Base-by-base conservation (phyloP, 2,113 vertebrate species). In the Petromus typicus region DNA sequence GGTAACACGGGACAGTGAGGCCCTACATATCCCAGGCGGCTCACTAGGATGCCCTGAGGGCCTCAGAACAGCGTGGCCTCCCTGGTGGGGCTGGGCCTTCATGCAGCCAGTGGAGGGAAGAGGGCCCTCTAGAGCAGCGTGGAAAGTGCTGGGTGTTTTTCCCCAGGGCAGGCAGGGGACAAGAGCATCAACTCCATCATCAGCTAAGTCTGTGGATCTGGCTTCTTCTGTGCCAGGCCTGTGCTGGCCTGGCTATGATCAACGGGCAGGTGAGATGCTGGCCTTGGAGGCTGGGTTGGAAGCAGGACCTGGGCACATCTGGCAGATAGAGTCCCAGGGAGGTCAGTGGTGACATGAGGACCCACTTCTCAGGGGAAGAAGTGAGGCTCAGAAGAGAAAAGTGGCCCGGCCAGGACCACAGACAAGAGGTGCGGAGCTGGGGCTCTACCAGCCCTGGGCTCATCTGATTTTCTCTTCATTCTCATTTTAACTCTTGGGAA, bases 331-430 rank as follows among this genome's bases (percentile, higher is more conserved):
- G 37, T 22, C 2, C 71, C 71, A 45, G 43, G 40, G 71, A 25
- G 6, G 40, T 25, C 20, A 56, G 73, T 11, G 8, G 56, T 22
- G 59, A 57, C 51, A 32, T 40, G 4, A 2, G 0, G 59, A 75
- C 17, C 3, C 12, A 18, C 20, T 64, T 17, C 63, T 56, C 63
- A 84, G 37, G 20, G 0, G 2, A 51, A 11, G 43, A 84, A 34
- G 92, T 23, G 40, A 86, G 59, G 61, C 16, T 37, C 17, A 25
- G 67, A 12, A 48, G 25, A 7, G 16, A 18, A 89, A 67, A 83
- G 59, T 2, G 9, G 45, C 32, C 30, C 67, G 11, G 22, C 67
- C 0, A 0, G 5, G 16, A 14, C n/a, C 0, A 0, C 32, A 32
- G 45, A 67, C 2, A 5, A 34, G 16, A 3, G 14, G 0, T 11